Base-by-base conservation (phyloP, 1,140 invertebrate genomes). In the Eumaeus atala region DNA sequence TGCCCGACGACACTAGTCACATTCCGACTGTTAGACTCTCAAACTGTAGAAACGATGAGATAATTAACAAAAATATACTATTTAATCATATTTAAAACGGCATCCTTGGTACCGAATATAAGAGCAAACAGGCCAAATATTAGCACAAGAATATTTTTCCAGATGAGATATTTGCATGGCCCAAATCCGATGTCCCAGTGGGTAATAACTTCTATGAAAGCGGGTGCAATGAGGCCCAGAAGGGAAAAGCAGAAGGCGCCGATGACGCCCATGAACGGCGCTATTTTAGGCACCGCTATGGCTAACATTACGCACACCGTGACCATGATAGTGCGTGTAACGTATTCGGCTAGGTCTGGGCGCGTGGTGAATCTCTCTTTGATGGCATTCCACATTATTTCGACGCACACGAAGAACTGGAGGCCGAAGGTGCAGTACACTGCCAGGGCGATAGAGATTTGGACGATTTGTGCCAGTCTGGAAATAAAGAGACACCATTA, bases 371-470 rank as follows among this genome's bases (percentile, higher is more conserved):
- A 95, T 53, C 87, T 90, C 1, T 93, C 90, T 71, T 95, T 95
- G 36, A 95, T 88, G 34, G 79, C 86, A 70, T 90, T 91, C 94
- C 94, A 95, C 38, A 89, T 91, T 58, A 95, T 95, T 70, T 95
- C 94, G 16, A 95, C 83, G 72, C 97, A 97, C 1, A 99, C 97
- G 81, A 96, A 99, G 73, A 98, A 96, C 85, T 99, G 97, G 38
- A 99, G 90, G n/a, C 95, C 96, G 79, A 97, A 98, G 0, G 96
- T 96, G 72, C 96, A 94, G 74, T 94, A 98, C 2, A 98, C 95
- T 1, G 96, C 95, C 10, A 97, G 72, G 0, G 91, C 94, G 73
- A 98, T 97, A 36, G 96, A 87, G 37, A 98, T 86, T 82, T 96
- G 94, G 0, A 98, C 96, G 33, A 91, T 85, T 89, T 97, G 93